Evolutionary conservation across 2,113 vertebrate genomes (phyloP), one percentile per base, ranked within the genome.

Genomic region (Cyprinus carpio): DNA sequence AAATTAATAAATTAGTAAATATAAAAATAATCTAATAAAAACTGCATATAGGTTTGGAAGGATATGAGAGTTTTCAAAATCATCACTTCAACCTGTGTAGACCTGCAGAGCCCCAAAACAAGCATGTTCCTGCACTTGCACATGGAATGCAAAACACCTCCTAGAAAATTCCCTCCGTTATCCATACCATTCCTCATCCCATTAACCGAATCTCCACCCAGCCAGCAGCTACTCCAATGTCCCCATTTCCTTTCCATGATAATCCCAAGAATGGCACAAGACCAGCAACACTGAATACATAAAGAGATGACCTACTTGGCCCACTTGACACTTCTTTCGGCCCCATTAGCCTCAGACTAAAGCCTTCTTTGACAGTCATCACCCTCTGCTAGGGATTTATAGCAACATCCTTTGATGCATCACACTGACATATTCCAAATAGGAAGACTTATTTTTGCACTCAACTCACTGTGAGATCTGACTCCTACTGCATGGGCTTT

Each of bases 231-330:
- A 31, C 49, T 72, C 76, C 75, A 72, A 40, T 43, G 25, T 62
- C 67, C 65, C 23, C 4, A 46, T 79, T 85, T 85, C 54, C 65
- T 49, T 65, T 81, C 6, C 56, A 62, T 25, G 34, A 81, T 10
- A 49, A 65, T 54, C 20, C 5, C 2, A 7, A 71, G 20, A 23
- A 25, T 79, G 75, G 62, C 75, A 60, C 43, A 49, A 77, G 20
- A 77, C 64, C 34, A 85, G 54, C 51, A 58, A 85, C 34, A 72
- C 76, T 62, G 80, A 85, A 85, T 34, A 58, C 84, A 79, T 69
- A 80, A 64, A 81, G 40, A 20, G 34, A 72, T 74, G 76, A 74
- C 84, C 76, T 74, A 85, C 84, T 80, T 85, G 49, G 49, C 25
- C 76, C 37, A 29, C 25, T 67, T 81, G 79, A 29, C 74, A 49